These are phyloP conservation scores for Tetramorium parvispinum DNA, from an alignment of 1,140 invertebrate species.

Conservation along the genomic window DNA sequence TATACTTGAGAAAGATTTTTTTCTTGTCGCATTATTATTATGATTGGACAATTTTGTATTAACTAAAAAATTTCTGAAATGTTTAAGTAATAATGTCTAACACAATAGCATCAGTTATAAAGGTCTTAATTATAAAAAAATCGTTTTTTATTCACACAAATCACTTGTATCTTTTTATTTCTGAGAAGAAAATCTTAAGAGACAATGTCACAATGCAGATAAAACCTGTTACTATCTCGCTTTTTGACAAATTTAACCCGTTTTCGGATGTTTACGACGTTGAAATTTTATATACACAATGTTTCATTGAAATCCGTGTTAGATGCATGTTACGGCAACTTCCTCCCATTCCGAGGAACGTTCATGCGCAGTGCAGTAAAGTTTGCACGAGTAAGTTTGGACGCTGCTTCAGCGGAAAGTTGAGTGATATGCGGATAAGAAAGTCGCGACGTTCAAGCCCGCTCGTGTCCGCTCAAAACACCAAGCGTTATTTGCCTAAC, in stretches of 20 bases:
- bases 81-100: neutral
- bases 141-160: neutral
- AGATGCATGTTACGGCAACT: neutral
- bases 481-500: constrained; percentile 63
- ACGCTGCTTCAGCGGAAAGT: constrained; percentile 15
- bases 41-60: neutral
- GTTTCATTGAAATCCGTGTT: constrained; percentile 18
- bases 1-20: neutral
- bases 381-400: constrained; percentile 32
- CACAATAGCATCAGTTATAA: neutral
- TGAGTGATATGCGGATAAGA: constrained; percentile 46
- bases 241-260: neutral
- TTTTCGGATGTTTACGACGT: constrained; percentile 14
- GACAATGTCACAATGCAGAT: neutral
- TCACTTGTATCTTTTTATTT: neutral
- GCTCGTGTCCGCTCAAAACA: constrained; percentile 55
- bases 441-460: constrained; percentile 21
- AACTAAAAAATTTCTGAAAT: neutral
- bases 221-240: neutral
- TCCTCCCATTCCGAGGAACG: neutral
- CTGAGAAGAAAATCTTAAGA: neutral
- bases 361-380: neutral
- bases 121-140: neutral
- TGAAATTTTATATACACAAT: constrained; percentile 47
- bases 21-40: neutral